Conservation (phyloP, 2,113 vertebrate species). For the Turnix velox region DNA sequence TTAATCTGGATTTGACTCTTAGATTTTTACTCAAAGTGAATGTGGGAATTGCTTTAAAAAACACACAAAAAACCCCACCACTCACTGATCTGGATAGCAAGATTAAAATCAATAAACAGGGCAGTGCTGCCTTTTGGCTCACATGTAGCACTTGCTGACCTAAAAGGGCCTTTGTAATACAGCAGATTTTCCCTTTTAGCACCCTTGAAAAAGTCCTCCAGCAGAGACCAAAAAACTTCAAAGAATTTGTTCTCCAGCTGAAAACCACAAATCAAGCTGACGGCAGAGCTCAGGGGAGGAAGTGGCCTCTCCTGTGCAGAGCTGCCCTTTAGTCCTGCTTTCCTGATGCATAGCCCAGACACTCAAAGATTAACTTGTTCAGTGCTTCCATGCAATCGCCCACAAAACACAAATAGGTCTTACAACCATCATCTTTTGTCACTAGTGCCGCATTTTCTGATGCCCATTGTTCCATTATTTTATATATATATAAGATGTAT, state of each 20-base stretch:
- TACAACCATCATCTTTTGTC: fast-evolving
- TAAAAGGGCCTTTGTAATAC: constrained; percentile 24
- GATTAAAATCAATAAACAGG: neutral
- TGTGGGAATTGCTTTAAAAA: neutral
- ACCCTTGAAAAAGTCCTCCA: constrained; percentile 40
- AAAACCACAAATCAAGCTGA: constrained; percentile 63
- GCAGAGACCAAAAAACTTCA: constrained; percentile 53
- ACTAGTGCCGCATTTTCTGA: fast-evolving
- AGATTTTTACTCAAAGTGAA: neutral
- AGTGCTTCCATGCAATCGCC: fast-evolving
- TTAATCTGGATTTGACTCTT: neutral
- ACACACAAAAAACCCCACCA: neutral
- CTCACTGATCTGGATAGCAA: neutral
- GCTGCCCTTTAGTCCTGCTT: neutral
- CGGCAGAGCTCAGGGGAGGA: constrained; percentile 45
- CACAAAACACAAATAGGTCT: fast-evolving
- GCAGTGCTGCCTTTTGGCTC: constrained; percentile 1
- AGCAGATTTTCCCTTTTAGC: constrained; percentile 22
- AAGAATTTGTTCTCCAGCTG: constrained; percentile 45
- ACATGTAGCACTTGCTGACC: neutral
- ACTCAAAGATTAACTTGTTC: neutral
- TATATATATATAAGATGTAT: fast-evolving
- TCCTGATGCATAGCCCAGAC: neutral
- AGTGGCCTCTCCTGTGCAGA: neutral
- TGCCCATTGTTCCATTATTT: neutral